phyloP scores from a whole-genome alignment of 2,113 vertebrate species.

The Pterophyllum scalare region DNA sequence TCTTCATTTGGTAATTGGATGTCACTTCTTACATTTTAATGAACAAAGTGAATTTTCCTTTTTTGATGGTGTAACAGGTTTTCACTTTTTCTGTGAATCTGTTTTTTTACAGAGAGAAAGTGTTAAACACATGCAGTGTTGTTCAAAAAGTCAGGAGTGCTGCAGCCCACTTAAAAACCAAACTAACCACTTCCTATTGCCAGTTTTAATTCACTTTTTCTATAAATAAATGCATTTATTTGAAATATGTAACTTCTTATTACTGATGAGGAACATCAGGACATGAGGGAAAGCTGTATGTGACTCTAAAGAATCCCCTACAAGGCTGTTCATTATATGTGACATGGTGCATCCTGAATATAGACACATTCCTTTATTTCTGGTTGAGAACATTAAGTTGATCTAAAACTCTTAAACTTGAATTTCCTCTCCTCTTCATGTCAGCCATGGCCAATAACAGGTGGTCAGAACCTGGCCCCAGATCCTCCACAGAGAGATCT shows the following conservation, averaged over 20 bases:
- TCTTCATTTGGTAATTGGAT: neutral
- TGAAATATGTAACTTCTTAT: neutral
- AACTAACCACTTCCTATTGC: no score
- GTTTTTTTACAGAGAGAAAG: neutral
- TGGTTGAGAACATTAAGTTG: neutral
- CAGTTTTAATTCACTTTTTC: no score
- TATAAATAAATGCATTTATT: no score
- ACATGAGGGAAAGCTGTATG: neutral
- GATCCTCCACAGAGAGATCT: conserved; percentile 94
- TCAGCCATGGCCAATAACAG: conserved; percentile 93
- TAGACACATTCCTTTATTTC: conserved; percentile 18
- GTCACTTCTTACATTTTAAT: no score
- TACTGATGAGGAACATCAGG: neutral
- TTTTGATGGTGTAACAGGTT: neutral
- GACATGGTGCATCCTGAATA: neutral
- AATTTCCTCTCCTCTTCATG: conserved; percentile 36
- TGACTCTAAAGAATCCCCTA: neutral
- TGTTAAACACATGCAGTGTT: neutral
- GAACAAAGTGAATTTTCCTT: no score
- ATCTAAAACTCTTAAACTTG: conserved; percentile 34
- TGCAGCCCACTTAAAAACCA: no score
- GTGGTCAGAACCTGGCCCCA: conserved; percentile 89
- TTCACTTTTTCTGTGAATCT: neutral
- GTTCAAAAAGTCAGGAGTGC: no score
- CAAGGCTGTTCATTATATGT: conserved; percentile 1